Evolutionary conservation across 1,140 invertebrate species (phyloP), one percentile per base, ranked within the genome.

Genomic region (Leptopilina clavipes): DNA sequence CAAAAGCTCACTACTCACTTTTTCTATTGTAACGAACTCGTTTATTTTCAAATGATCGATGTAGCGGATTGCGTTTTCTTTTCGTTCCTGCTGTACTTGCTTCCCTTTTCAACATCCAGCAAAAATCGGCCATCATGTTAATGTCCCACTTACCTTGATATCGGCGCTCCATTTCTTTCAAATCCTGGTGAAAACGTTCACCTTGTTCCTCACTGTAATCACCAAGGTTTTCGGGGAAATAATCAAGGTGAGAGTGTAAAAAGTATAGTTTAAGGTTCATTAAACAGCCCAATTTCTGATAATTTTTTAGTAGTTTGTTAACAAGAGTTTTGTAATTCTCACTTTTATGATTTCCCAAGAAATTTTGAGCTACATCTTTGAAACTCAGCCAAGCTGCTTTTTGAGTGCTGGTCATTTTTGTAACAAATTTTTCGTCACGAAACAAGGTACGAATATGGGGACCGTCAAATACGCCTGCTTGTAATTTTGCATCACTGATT

Each of bases 161-260:
- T 40, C 37, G 8, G 8, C 37, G 37, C 45, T 17, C 45, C 45
- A 17, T 52, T 52, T 17, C 45, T 12, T 48, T 74, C 14, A 86
- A 76, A 81, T 88, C 85, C 79, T 88, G 83, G 70, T 86, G 81
- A 70, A 86, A 83, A n/a, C 83, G 75, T 77, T 86, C 75, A 14
- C 80, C 83, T 70, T 87, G 84, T 77, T 81, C 77, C 71, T 79
- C 77, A 72, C 75, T 79, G 25, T 76, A 40, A 40, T 40, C 37
- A 3, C 37, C 8, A 6, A 40, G 37, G 37, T 40, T 40, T 40
- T 40, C 8, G 54, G 79, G 52, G 52, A 78, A 80, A 10, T 56
- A 56, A n/a, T 80, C 40, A 56, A 71, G n/a, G 45, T 75, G 43
- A 12, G 17, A 75, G n/a, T 70, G n/a, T 6, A 70, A 40, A 22